Conservation (phyloP, 2,113 vertebrate species). For the Rynchops niger region DNA sequence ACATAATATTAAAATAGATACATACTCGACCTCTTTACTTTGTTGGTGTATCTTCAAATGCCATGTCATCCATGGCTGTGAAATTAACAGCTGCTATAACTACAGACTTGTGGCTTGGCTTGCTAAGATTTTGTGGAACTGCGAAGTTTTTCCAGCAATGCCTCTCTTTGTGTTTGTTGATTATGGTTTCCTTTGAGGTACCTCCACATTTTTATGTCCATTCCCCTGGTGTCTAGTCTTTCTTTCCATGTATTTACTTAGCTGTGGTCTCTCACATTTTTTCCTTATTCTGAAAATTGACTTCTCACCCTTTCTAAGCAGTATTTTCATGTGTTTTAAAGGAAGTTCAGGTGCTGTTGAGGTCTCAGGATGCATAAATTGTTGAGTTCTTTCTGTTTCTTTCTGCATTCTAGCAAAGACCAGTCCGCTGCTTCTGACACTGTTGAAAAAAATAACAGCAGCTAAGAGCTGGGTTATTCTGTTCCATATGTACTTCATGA, state of each 20-base stretch:
- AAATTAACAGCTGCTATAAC: slow-evolving; percentile 26
- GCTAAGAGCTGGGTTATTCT: not conserved
- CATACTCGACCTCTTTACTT: not conserved
- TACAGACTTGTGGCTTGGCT: slow-evolving; percentile 48
- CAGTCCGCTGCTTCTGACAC: not conserved
- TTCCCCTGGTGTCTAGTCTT: slow-evolving; percentile 42
- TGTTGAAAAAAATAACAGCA: not conserved
- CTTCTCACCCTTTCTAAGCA: not conserved
- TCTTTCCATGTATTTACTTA: slow-evolving; percentile 40
- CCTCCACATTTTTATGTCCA: slow-evolving; percentile 41
- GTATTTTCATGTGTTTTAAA: not conserved
- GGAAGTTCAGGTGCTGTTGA: not conserved
- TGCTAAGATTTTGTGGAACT: not conserved
- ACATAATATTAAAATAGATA: not conserved
- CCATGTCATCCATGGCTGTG: not conserved
- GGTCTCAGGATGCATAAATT: not conserved
- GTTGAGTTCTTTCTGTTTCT: not conserved
- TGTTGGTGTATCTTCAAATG: not conserved
- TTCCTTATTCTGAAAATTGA: slow-evolving; percentile 4
- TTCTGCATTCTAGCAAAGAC: not conserved
- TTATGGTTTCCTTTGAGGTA: slow-evolving; percentile 61
- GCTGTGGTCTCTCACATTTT: slow-evolving; percentile 12
- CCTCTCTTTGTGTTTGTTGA: slow-evolving; percentile 5
- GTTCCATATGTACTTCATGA: not conserved
- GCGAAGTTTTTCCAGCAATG: slow-evolving; percentile 27